Evolutionary conservation across 2,797 vertebrate genomes (phyloP).

Genomic region (Kryptopterus vitreolus): DNA sequence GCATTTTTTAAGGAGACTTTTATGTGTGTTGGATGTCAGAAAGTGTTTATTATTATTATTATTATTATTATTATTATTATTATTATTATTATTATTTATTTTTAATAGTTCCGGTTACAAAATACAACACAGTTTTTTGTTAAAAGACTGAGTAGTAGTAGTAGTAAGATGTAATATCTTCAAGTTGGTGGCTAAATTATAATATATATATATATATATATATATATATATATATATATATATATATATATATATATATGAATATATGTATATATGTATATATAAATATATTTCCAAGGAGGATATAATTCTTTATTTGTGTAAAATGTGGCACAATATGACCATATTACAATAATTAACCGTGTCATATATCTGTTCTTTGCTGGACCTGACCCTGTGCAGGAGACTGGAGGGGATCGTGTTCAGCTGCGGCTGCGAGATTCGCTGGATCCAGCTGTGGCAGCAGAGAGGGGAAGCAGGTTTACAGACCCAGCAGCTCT

Average conservation of each 20-base stretch:
- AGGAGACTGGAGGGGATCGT: slow-evolving; percentile 90
- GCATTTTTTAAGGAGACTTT: not conserved
- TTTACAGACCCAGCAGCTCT: slow-evolving; percentile 85
- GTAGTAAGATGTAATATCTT: too few relatives aligned
- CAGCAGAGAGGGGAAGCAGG: slow-evolving; percentile 88
- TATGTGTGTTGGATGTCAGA: not conserved
- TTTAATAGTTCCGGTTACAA: not conserved
- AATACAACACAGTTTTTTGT: not conserved
- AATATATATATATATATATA: too few relatives aligned
- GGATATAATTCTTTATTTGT: not conserved
- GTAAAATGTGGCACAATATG: not conserved
- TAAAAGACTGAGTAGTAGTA: too few relatives aligned
- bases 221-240: too few relatives aligned
- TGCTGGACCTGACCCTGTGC: slow-evolving; percentile 42
- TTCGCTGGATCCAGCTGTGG: slow-evolving; percentile 99
- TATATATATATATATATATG: too few relatives aligned
- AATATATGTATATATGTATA: too few relatives aligned
- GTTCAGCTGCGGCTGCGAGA: slow-evolving; percentile 93
- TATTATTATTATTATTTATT: too few relatives aligned
- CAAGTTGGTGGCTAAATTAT: too few relatives aligned
- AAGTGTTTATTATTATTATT: too few relatives aligned
- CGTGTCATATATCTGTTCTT: slow-evolving; percentile 5
- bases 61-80: too few relatives aligned
- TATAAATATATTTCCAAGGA: too few relatives aligned
- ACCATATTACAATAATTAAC: not conserved